phyloP scores from a whole-genome alignment of 2,113 vertebrate species.

The Callopanchax toddi region DNA sequence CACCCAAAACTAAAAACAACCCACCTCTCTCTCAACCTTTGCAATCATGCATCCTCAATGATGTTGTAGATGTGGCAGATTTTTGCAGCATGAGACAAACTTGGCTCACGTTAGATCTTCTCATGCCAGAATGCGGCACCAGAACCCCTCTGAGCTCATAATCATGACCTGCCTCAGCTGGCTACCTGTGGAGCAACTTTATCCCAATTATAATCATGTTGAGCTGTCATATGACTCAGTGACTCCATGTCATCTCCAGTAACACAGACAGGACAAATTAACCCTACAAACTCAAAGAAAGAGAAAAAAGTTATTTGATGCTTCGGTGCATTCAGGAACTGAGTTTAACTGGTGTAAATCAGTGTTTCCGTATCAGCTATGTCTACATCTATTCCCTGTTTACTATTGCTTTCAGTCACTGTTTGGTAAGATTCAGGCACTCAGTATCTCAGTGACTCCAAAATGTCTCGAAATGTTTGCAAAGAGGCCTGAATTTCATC shows the following conservation, averaged over 20 bases:
- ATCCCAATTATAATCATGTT: conserved; percentile 52
- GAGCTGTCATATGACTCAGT: conserved; percentile 39
- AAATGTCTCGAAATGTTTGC: too few relatives aligned
- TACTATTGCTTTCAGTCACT: too few relatives aligned
- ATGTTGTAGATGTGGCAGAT: conserved; percentile 3
- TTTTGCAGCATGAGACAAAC: background rate
- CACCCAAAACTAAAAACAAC: conserved; percentile 15
- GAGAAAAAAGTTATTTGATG: background rate
- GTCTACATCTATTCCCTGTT: too few relatives aligned
- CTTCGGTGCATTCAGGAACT: background rate
- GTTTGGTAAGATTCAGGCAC: too few relatives aligned
- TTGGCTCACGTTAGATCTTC: conserved; percentile 19
- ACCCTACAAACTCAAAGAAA: background rate
- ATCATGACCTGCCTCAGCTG: conserved; percentile 28
- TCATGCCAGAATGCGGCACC: conserved; percentile 23
- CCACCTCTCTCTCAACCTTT: conserved; percentile 7
- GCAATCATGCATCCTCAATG: conserved; percentile 3
- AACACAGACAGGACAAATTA: conserved; percentile 6
- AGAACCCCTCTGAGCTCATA: background rate
- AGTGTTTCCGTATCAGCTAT: background rate
- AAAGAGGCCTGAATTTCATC: too few relatives aligned
- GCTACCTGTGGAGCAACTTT: conserved; percentile 38
- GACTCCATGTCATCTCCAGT: conserved; percentile 16
- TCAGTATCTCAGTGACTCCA: too few relatives aligned
- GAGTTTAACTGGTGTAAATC: background rate